Base-by-base conservation (phyloP, 2,888 invertebrate genomes). In the Eledona agricola region DNA sequence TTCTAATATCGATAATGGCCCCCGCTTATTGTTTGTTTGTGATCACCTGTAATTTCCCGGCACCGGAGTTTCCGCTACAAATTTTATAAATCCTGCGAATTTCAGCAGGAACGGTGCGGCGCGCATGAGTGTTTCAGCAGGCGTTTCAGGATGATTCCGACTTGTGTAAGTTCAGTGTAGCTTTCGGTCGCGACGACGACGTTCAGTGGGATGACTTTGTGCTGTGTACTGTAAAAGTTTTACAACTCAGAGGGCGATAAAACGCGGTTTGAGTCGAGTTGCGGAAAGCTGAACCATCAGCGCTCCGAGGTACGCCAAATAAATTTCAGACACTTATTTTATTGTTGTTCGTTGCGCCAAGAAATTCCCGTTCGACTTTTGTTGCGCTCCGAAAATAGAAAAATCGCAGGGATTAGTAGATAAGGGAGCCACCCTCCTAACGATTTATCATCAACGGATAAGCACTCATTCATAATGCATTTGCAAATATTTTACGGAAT, bases 121-220 rank as follows among this genome's bases (percentile, higher is more conserved):
- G 60, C 59, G 59, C 64, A 63, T 61, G 65, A 46, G 57, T 52
- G 46, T 49, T 56, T 37, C 49, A 32, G 35, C n/a, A n/a, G 32
- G 57, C 46, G 31, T 37, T 51, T 40, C 47, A 54, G 55, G 57
- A 57, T 57, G 58, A 47, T 52, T 57, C 61, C 60, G 62, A 65
- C 64, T 58, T 62, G n/a, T n/a, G n/a, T n/a, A 67, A 68, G 58
- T 67, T 70, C 71, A 70, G 70, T 71, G 69, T 66, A 66, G 70
- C 63, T 67, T 68, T 59, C 64, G 62, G 51, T n/a, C 67, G 66
- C 64, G 67, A 64, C 19, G 29, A 51, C 25, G 35, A 22, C 37
- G 35, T 23, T 12, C 22, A 16, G 31, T 15, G 29, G 9, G 17
- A 26, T 35, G 40, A 17, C 34, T 34, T 31, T 40, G 40, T 17